Evolutionary conservation across 2,888 invertebrate genomes (phyloP).

Genomic region (Acrocyrtus sp.): DNA sequence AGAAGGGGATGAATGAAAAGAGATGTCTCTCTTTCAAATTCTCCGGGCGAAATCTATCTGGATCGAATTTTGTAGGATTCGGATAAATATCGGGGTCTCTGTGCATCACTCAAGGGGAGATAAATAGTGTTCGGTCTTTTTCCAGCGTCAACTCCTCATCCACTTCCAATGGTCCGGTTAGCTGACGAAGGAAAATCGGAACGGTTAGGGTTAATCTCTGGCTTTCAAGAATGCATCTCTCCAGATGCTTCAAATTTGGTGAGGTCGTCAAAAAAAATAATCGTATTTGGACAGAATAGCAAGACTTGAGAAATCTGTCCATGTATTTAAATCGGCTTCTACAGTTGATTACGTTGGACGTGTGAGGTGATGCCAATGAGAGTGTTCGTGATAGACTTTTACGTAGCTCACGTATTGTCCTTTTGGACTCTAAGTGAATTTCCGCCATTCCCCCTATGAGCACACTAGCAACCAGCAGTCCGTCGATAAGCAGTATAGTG

Average conservation of each 20-base stretch:
- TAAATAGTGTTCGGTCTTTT: neutral
- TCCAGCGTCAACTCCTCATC: neutral
- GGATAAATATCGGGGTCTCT: slow-evolving; percentile 3
- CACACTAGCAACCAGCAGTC: too few relatives aligned
- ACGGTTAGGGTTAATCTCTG: neutral
- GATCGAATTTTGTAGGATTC: slow-evolving; percentile 5
- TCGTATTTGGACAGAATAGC: too few relatives aligned
- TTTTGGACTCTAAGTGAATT: too few relatives aligned
- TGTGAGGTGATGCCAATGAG: too few relatives aligned
- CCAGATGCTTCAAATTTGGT: slow-evolving; percentile 3
- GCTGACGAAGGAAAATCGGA: neutral
- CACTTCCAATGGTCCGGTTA: neutral
- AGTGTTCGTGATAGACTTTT: too few relatives aligned
- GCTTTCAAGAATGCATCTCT: slow-evolving; percentile 2
- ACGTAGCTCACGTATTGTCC: too few relatives aligned
- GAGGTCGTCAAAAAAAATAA: too few relatives aligned
- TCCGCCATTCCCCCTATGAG: too few relatives aligned
- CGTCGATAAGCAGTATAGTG: too few relatives aligned
- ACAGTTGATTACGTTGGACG: too few relatives aligned
- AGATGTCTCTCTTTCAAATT: neutral
- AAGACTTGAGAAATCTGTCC: too few relatives aligned
- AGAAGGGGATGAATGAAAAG: neutral
- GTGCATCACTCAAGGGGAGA: slow-evolving; percentile 1
- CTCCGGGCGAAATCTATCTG: slow-evolving; percentile 13
- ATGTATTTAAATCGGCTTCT: too few relatives aligned